Evolutionary conservation across 2,888 invertebrate genomes (phyloP).

Genomic region (Nomada flava): DNA sequence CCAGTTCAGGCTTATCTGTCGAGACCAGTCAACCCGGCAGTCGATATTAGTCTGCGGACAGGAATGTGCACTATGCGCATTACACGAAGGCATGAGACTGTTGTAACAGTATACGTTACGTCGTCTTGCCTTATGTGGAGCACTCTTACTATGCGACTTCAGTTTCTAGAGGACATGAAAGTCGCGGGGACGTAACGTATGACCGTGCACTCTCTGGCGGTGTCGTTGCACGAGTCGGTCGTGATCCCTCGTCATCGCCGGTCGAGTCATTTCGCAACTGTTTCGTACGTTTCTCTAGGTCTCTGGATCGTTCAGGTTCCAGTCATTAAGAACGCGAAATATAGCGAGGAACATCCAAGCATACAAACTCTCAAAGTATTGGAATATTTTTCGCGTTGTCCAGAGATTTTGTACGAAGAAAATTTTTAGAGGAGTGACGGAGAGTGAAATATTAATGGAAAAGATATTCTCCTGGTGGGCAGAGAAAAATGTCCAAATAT

Average conservation of each 20-base stretch:
- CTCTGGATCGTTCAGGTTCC: background rate
- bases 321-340: too few relatives aligned
- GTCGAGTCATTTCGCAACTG: background rate
- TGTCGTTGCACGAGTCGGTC: slow-evolving; percentile 4
- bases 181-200: slow-evolving; percentile 39
- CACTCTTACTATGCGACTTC: slow-evolving; percentile 62
- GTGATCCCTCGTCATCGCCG: slow-evolving; percentile 12
- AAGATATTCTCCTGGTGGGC: too few relatives aligned
- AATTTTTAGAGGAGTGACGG: too few relatives aligned
- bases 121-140: slow-evolving; percentile 63
- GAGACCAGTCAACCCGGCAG: slow-evolving; percentile 48
- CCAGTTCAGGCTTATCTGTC: slow-evolving; percentile 46
- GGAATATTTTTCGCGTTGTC: too few relatives aligned
- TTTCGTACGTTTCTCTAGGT: background rate
- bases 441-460: too few relatives aligned
- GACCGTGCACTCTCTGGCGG: slow-evolving; percentile 25
- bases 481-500: too few relatives aligned
- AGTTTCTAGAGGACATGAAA: slow-evolving; percentile 53
- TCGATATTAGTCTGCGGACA: slow-evolving; percentile 63
- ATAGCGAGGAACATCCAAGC: too few relatives aligned
- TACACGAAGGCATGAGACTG: slow-evolving; percentile 56
- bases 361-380: too few relatives aligned
- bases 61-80: slow-evolving; percentile 61
- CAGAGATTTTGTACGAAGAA: too few relatives aligned
- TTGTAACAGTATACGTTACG: slow-evolving; percentile 61